These are phyloP conservation scores for Cheilosia urbana DNA, from an alignment of 2,888 invertebrate species.

Conservation along the genomic window DNA sequence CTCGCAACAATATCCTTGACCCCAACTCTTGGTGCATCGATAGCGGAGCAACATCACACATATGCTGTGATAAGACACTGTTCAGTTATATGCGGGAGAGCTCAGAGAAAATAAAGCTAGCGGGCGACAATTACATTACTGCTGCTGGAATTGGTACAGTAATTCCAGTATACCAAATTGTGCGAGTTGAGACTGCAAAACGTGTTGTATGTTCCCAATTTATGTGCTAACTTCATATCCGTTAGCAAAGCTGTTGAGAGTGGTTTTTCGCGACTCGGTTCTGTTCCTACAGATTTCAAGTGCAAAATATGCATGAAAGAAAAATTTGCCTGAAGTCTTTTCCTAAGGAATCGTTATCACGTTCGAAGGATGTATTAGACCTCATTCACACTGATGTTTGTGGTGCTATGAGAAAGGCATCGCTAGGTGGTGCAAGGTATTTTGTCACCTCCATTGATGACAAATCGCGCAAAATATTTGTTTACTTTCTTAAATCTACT, in stretches of 20 bases:
- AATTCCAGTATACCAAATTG: not conserved
- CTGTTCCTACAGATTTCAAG: slow-evolving; percentile 3
- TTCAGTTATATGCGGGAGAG: slow-evolving; percentile 47
- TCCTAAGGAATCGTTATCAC: slow-evolving; percentile 27
- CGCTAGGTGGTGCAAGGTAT: slow-evolving; percentile 66
- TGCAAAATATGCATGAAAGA: slow-evolving; percentile 56
- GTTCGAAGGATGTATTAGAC: slow-evolving; percentile 45
- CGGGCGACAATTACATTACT: slow-evolving; percentile 56
- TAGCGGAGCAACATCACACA: slow-evolving; percentile 38
- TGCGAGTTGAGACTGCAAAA: slow-evolving; percentile 42
- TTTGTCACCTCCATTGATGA: slow-evolving; percentile 73
- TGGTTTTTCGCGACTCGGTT: slow-evolving; percentile 21
- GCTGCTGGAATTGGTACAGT: slow-evolving; percentile 38
- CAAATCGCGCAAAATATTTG: slow-evolving; percentile 46
- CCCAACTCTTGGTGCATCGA: slow-evolving; percentile 64
- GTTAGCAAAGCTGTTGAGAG: slow-evolving; percentile 66
- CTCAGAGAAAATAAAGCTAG: slow-evolving; percentile 48
- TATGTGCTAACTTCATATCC: slow-evolving; percentile 73
- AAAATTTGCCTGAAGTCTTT: slow-evolving; percentile 53
- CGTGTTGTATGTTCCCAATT: slow-evolving; percentile 63
- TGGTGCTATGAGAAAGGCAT: slow-evolving; percentile 66
- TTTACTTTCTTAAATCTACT: slow-evolving; percentile 70
- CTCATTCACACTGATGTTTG: slow-evolving; percentile 69
- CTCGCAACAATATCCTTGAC: slow-evolving; percentile 19
- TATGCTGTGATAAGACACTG: slow-evolving; percentile 19